Evolutionary conservation across 2,888 invertebrate genomes (phyloP), one percentile per base, ranked within the genome.

Genomic region (Parascotia fuliginaria): DNA sequence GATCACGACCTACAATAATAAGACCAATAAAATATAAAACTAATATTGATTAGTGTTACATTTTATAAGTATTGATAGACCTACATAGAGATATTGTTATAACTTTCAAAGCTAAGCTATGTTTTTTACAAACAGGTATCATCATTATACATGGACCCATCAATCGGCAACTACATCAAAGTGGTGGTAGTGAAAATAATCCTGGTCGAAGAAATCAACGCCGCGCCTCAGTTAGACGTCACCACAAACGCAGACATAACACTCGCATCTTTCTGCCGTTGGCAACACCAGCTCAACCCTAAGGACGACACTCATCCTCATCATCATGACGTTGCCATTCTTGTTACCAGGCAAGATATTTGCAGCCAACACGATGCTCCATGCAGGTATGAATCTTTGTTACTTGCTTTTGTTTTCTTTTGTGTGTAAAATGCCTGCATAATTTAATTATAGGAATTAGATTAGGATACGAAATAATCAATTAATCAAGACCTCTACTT

Each of bases 91-190:
- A n/a, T n/a, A n/a, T n/a, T n/a, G n/a, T n/a, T n/a, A n/a, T n/a
- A n/a, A n/a, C n/a, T n/a, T n/a, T n/a, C n/a, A n/a, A n/a, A n/a
- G n/a, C n/a, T n/a, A n/a, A 29, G 3, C 12, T 29, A 11, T 9
- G 13, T 2, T 24, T 38, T 16, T 3, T 6, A 22, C 3, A 1
- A 41, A 37, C 42, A 94, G 94, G 94, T 95, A 16, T 96, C 96
- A 4, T 94, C 95, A 1, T 86, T 97, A n/a, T 97, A 96, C 83
- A 95, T 95, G 90, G 97, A 97, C 74, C 97, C 97, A 3, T 96
- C 96, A 42, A 97, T 98, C 68, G 98, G 98, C 40, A 98, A 98
- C 87, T 96, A 96, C 79, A 96, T 98, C 71, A 97, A 97, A 83
- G 95, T 98, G 52, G 96, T 96, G n/a, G 95, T 98, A 28, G 97